These are phyloP conservation scores for Dermatemys mawii DNA, from an alignment of 2,113 vertebrate genomes.

Conservation along the genomic window DNA sequence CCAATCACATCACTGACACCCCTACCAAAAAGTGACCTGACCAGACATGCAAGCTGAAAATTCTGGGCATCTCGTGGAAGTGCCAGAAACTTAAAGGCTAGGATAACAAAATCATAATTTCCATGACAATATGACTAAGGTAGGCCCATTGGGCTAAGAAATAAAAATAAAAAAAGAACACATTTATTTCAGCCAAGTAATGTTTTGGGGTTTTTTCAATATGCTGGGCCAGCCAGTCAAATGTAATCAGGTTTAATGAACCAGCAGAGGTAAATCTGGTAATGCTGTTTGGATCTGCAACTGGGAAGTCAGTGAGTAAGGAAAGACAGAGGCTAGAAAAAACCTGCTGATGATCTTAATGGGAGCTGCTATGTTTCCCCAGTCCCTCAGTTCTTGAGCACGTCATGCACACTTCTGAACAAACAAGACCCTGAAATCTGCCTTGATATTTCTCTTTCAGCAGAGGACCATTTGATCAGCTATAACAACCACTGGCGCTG, in stretches of 20 bases:
- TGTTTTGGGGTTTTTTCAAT: not conserved
- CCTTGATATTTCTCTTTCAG: not conserved
- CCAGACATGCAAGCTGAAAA: not conserved
- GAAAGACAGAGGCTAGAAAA: not conserved
- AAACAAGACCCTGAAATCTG: conserved; percentile 26
- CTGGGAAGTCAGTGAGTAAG: not conserved
- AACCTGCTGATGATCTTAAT: not conserved
- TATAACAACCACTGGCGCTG: not conserved
- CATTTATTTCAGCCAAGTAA: not conserved
- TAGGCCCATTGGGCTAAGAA: not conserved
- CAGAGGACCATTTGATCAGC: conserved; percentile 1
- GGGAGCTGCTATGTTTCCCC: conserved; percentile 17
- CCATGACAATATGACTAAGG: not conserved
- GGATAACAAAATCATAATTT: not conserved
- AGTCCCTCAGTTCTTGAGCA: not conserved
- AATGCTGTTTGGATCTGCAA: not conserved
- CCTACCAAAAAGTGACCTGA: too few species aligned
- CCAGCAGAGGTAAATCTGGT: not conserved
- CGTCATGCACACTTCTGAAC: not conserved
- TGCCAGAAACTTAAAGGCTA: not conserved
- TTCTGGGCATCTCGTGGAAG: not conserved
- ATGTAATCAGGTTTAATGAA: not conserved
- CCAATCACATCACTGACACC: not conserved
- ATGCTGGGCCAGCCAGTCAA: not conserved
- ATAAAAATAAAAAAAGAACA: not conserved